These are phyloP conservation scores for Chamaea fasciata DNA, from an alignment of 2,113 vertebrate genomes.

Conservation along the genomic window DNA sequence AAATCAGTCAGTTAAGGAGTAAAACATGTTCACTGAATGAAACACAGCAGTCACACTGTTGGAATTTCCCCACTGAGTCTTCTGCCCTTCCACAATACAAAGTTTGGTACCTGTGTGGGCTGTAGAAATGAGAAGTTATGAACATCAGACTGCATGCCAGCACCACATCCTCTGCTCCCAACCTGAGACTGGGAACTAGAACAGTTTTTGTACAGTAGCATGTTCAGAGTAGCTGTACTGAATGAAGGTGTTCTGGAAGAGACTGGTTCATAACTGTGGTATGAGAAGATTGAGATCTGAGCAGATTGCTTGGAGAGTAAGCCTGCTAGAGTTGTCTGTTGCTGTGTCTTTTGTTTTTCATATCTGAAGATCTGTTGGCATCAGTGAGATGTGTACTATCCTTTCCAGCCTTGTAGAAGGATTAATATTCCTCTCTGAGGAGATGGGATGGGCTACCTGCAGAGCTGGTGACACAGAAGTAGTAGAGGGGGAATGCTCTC, in stretches of 20 bases:
- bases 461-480: not conserved
- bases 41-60: fast-evolving
- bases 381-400: not conserved
- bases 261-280: not conserved
- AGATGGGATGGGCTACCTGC: not conserved
- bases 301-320: not conserved
- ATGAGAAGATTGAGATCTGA: not conserved
- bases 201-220: not conserved
- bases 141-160: fast-evolving
- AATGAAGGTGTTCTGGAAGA: not conserved
- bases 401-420: not conserved
- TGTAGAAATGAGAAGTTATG: not conserved
- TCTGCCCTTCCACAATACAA: fast-evolving
- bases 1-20: not conserved
- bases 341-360: not conserved
- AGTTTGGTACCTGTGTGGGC: not conserved
- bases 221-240: not conserved
- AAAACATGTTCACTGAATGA: not conserved
- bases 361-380: not conserved
- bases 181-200: not conserved
- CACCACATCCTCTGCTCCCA: fast-evolving
- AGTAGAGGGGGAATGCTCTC: not conserved
- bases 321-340: not conserved
- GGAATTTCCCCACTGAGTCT: fast-evolving
- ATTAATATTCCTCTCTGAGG: not conserved